Conservation (phyloP, 2,797 vertebrate genomes). For the Pipistrellus pipistrellus region DNA sequence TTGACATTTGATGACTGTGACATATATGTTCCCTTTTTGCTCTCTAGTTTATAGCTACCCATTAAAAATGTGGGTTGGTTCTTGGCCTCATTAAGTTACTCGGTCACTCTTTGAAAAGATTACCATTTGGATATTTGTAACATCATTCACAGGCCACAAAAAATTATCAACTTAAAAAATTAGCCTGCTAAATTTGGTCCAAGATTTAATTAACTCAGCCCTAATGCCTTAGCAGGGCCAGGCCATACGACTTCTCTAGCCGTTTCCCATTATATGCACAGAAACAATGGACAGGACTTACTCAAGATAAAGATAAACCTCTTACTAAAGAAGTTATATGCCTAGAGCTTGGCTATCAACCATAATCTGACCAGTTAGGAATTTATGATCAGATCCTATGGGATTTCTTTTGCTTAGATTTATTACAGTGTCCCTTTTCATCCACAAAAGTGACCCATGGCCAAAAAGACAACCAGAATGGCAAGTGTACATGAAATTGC, state of each 20-base stretch:
- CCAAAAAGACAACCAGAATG: slow-evolving; percentile 22
- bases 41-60: not conserved
- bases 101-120: slow-evolving; percentile 15
- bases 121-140: not conserved
- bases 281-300: not conserved
- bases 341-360: not conserved
- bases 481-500: not conserved
- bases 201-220: too few relatives aligned
- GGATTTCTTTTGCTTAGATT: not conserved
- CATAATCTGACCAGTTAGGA: not conserved
- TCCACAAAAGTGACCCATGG: not conserved
- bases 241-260: too few relatives aligned
- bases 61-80: slow-evolving; percentile 1
- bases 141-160: too few relatives aligned
- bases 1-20: not conserved
- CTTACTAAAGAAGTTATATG: not conserved
- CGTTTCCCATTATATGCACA: not conserved
- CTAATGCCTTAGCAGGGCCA: too few relatives aligned
- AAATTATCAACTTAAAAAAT: too few relatives aligned
- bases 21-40: slow-evolving; percentile 11
- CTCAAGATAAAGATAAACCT: not conserved
- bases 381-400: not conserved
- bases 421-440: not conserved
- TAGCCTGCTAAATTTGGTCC: too few relatives aligned
- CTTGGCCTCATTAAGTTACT: not conserved